phyloP scores from a whole-genome alignment of 2,888 invertebrate species.

The Scaptomyza tumidula region DNA sequence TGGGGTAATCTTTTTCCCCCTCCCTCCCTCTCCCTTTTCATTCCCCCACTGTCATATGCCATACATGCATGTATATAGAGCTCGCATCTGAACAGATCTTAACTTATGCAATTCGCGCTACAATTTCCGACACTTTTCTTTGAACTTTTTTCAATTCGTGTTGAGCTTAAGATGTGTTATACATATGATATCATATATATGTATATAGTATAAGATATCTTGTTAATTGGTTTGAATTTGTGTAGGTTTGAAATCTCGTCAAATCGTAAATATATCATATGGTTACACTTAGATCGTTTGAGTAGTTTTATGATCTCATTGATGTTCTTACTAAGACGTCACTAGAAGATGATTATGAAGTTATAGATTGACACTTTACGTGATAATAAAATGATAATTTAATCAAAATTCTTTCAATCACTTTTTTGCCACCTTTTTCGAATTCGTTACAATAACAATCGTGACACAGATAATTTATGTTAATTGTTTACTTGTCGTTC shows the following conservation, averaged over 20 bases:
- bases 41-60: too few relatives aligned
- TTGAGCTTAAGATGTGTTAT: conserved; percentile 31
- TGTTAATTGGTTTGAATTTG: conserved; percentile 46
- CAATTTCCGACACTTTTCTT: conserved; percentile 31
- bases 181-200: too few relatives aligned
- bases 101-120: conserved; percentile 22
- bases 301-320: too few relatives aligned
- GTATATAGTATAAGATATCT: conserved; percentile 8
- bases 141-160: conserved; percentile 71
- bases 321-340: too few relatives aligned
- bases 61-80: background rate
- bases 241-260: conserved; percentile 1
- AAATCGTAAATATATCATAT: conserved; percentile 24
- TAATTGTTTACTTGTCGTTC: conserved; percentile 10
- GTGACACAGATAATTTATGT: conserved; percentile 19
- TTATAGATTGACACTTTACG: background rate
- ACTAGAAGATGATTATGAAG: too few relatives aligned
- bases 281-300: too few relatives aligned
- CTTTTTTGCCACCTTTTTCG: background rate
- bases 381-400: background rate
- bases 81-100: background rate
- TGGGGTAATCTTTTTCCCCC: conserved; percentile 1
- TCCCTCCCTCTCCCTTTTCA: background rate
- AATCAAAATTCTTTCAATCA: conserved; percentile 3
- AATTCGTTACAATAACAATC: conserved; percentile 2